Conservation (phyloP, 2,113 vertebrate species). For the Ondatra zibethicus region DNA sequence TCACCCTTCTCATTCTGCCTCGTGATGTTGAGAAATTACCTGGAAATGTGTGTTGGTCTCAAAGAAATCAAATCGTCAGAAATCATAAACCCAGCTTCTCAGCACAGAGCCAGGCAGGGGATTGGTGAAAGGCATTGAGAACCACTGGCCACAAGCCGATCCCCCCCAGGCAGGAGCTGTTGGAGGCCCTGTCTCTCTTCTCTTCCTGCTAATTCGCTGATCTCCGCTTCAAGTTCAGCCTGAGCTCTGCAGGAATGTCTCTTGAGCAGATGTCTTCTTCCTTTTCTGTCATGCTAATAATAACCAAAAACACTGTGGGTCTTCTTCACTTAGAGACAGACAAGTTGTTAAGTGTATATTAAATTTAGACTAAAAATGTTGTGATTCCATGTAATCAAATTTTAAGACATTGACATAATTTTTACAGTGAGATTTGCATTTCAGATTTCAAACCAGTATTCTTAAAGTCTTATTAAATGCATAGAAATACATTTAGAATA, state of each 20-base stretch:
- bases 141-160: neutral
- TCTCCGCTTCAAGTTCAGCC: constrained; percentile 58
- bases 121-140: constrained; percentile 61
- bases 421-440: constrained; percentile 9
- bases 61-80: constrained; percentile 37
- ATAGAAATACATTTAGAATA: neutral
- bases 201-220: constrained; percentile 25
- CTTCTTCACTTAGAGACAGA: constrained; percentile 22
- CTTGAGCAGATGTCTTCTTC: constrained; percentile 52
- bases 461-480: constrained; percentile 30
- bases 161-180: constrained; percentile 45
- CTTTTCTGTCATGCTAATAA: constrained; percentile 63
- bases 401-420: constrained; percentile 6
- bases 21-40: constrained; percentile 11
- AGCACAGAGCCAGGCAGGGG: neutral
- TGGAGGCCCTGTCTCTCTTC: constrained; percentile 47
- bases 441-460: constrained; percentile 25
- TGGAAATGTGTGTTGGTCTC: constrained; percentile 14
- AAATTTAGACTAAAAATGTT: constrained; percentile 55
- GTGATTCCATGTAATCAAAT: neutral
- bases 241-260: constrained; percentile 45
- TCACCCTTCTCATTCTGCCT: neutral
- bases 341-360: constrained; percentile 16
- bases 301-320: constrained; percentile 37
- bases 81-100: constrained; percentile 30